Conservation (phyloP, 2,888 invertebrate species). For the Perizoma affinitatum region DNA sequence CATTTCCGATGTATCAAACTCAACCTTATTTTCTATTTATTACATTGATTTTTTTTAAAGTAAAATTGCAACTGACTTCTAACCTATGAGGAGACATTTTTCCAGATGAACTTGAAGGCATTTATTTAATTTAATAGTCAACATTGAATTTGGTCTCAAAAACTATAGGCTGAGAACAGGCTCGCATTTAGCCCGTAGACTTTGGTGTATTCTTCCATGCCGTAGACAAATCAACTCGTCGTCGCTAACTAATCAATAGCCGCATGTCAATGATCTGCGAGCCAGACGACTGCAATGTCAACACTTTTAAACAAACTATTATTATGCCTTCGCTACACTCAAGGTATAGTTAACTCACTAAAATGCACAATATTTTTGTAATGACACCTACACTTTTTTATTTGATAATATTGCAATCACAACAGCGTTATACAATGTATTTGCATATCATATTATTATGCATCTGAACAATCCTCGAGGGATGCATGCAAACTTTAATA, state of each 20-base stretch:
- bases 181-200: conserved; percentile 28
- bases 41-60: neutral
- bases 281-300: conserved; percentile 44
- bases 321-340: conserved; percentile 2
- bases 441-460: conserved; percentile 25
- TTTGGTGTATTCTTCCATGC: too few relatives aligned
- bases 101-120: neutral
- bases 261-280: conserved; percentile 51
- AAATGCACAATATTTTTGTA: conserved; percentile 25
- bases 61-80: neutral
- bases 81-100: neutral
- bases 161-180: conserved; percentile 14
- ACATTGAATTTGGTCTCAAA: conserved; percentile 1
- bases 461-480: conserved; percentile 24
- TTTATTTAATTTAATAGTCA: too few relatives aligned
- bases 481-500: conserved; percentile 32
- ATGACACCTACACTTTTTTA: conserved; percentile 20
- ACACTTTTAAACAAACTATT: conserved; percentile 29
- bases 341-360: neutral
- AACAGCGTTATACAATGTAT: conserved; percentile 31
- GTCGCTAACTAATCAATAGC: conserved; percentile 51
- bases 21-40: conserved; percentile 20
- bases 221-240: conserved; percentile 19
- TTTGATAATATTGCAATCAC: conserved; percentile 33
- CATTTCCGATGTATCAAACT: conserved; percentile 29